A percentile compares a stretch with the other conserved stretches of the same genome.
Conservation (phyloP, 2,113 vertebrate genomes). For the Seriola quinqueradiata region DNA sequence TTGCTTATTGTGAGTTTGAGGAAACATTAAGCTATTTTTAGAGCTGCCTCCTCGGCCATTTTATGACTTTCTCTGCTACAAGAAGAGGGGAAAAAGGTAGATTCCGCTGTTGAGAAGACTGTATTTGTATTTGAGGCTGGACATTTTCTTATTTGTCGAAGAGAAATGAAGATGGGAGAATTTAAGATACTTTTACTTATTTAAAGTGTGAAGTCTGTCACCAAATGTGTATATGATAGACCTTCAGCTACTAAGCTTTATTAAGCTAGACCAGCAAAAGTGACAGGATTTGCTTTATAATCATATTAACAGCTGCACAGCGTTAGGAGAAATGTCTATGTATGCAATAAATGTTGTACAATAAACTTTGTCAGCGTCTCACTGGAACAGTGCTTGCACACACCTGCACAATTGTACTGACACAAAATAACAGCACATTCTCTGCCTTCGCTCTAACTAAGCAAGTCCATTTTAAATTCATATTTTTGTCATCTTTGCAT, state of each 20-base stretch:
- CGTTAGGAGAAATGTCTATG: slow-evolving; percentile 13
- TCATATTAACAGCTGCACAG: slow-evolving; percentile 49
- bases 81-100: neutral
- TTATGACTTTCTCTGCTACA: slow-evolving; percentile 44
- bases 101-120: neutral
- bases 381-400: slow-evolving; percentile 1
- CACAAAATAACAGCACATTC: neutral
- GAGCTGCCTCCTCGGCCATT: slow-evolving; percentile 54
- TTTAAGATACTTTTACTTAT: neutral
- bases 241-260: neutral
- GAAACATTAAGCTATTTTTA: slow-evolving; percentile 71
- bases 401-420: slow-evolving; percentile 16
- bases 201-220: neutral
- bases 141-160: neutral
- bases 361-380: slow-evolving; percentile 47
- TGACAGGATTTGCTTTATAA: slow-evolving; percentile 27
- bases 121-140: neutral
- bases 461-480: too few species aligned
- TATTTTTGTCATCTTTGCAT: neutral
- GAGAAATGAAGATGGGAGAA: neutral
- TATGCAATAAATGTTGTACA: slow-evolving; percentile 33
- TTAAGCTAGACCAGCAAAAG: neutral
- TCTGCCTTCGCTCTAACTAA: too few species aligned
- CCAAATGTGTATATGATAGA: neutral
- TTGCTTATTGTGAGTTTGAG: slow-evolving; percentile 60